These are phyloP conservation scores for Drosophila carrolli DNA, from an alignment of 1,140 invertebrate genomes.

Conservation along the genomic window DNA sequence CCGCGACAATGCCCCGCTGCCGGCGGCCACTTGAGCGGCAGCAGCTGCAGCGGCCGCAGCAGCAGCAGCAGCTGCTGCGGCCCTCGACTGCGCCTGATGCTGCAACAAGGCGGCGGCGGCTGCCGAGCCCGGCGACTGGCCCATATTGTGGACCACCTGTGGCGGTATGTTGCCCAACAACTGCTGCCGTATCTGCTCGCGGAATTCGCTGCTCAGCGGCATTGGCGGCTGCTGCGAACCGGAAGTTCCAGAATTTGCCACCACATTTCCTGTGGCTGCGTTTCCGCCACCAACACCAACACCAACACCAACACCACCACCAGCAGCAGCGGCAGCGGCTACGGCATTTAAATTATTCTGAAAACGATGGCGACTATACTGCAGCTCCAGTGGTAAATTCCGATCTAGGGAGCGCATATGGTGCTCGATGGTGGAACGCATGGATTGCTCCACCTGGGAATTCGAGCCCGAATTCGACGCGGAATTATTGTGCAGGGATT, in stretches of 20 bases:
- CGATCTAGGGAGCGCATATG: slow-evolving; percentile 84
- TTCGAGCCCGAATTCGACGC: slow-evolving; percentile 53
- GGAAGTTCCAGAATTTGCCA: slow-evolving; percentile 27
- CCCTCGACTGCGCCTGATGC: slow-evolving; percentile 80
- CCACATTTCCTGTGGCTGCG: slow-evolving; percentile 23
- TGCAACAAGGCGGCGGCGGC: slow-evolving; percentile 79
- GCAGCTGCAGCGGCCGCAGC: slow-evolving; percentile 66
- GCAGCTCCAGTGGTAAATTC: slow-evolving; percentile 79
- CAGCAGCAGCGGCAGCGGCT: slow-evolving; percentile 15
- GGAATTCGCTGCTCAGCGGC: slow-evolving; percentile 80
- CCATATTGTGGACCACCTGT: slow-evolving; percentile 79
- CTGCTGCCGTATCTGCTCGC: slow-evolving; percentile 81
- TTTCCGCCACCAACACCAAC: slow-evolving; percentile 16
- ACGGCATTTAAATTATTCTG: slow-evolving; percentile 54
- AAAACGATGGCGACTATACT: slow-evolving; percentile 83
- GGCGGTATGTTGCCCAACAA: slow-evolving; percentile 77
- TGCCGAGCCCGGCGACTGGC: slow-evolving; percentile 72
- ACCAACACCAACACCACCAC: slow-evolving; percentile 11
- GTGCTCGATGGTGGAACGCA: slow-evolving; percentile 82
- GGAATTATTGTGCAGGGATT: slow-evolving; percentile 68
- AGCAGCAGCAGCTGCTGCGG: slow-evolving; percentile 76
- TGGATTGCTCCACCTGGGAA: slow-evolving; percentile 72
- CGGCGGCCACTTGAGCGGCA: slow-evolving; percentile 34
- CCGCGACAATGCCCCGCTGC: slow-evolving; percentile 56
- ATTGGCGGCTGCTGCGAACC: slow-evolving; percentile 58